Evolutionary conservation across 2,797 vertebrate genomes (phyloP), one percentile per base, ranked within the genome.

Genomic region (Lemur catta): DNA sequence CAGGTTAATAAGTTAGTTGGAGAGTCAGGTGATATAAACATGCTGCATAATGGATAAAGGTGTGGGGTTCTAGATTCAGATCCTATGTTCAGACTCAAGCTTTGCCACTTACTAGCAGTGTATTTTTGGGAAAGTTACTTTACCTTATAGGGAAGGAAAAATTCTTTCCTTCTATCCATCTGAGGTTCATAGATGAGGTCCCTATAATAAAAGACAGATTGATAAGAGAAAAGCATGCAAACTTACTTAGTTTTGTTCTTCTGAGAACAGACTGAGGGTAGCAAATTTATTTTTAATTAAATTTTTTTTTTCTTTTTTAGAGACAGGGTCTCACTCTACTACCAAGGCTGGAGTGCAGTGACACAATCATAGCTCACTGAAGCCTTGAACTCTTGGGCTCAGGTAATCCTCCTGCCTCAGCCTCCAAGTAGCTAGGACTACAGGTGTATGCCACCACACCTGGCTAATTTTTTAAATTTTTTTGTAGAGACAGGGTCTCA

Each of bases 101-200:
- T 84, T 20, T 89, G 84, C 17, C 50, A 81, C 59, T 75, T 74
- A 28, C 18, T 74, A 81, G 33, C 52, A 84, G 26, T 80, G 41
- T 55, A 84, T 65, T 93, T 63, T 78, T 26, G n/a, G 46, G 61
- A 52, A 92, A 78, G 43, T 95, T 92, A 50, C 41, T 71, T 89
- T 84, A 61, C 24, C 46, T 84, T 38, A 30, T 12, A 59, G 55
- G 52, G 35, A 59, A 80, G 55, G 35, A 81, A 59, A 59, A 43
- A 43, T 81, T 41, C 38, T 59, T 81, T 59, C 55, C 55, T 81
- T 81, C 26, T 61, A 59, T 26, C 6, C 26, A 33, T 59, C 15
- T 80, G 43, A 43, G 78, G 50, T 55, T 79, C 22, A 38, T 15
- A 7, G n/a, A 13, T 79, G n/a, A 81, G 26, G 55, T 43, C 26